Evolutionary conservation across 2,888 invertebrate species (phyloP).

Genomic region (Tachina fera): DNA sequence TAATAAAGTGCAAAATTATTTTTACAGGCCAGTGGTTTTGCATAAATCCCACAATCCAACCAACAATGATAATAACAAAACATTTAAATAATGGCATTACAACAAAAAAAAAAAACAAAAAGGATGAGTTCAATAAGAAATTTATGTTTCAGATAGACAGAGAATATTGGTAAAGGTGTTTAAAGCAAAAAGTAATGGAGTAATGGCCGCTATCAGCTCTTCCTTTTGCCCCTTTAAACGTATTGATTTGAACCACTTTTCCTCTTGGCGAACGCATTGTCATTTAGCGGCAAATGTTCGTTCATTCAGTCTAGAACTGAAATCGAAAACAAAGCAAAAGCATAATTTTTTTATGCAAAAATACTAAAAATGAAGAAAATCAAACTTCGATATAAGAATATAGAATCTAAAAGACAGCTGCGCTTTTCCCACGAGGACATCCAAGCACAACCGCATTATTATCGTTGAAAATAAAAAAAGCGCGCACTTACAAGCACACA

Average conservation of each 20-base stretch:
- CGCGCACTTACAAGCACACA: background rate
- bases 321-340: slow-evolving; percentile 51
- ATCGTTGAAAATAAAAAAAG: slow-evolving; percentile 13
- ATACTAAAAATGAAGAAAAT: slow-evolving; percentile 42
- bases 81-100: slow-evolving; percentile 43
- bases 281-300: slow-evolving; percentile 46
- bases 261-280: slow-evolving; percentile 24
- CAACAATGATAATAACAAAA: slow-evolving; percentile 11
- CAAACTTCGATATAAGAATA: slow-evolving; percentile 39
- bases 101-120: background rate
- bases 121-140: slow-evolving; percentile 59
- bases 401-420: slow-evolving; percentile 64
- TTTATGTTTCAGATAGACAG: slow-evolving; percentile 39
- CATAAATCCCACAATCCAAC: slow-evolving; percentile 65
- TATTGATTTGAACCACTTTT: slow-evolving; percentile 65
- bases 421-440: slow-evolving; percentile 64
- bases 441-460: slow-evolving; percentile 12
- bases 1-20: slow-evolving; percentile 59
- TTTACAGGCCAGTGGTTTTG: slow-evolving; percentile 71
- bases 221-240: background rate
- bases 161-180: slow-evolving; percentile 9
- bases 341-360: slow-evolving; percentile 59
- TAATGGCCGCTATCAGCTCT: slow-evolving; percentile 30
- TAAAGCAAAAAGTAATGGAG: slow-evolving; percentile 2
- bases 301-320: slow-evolving; percentile 30